Evolutionary conservation across 2,888 invertebrate genomes (phyloP).

Genomic region (Alentia gelatinosa): DNA sequence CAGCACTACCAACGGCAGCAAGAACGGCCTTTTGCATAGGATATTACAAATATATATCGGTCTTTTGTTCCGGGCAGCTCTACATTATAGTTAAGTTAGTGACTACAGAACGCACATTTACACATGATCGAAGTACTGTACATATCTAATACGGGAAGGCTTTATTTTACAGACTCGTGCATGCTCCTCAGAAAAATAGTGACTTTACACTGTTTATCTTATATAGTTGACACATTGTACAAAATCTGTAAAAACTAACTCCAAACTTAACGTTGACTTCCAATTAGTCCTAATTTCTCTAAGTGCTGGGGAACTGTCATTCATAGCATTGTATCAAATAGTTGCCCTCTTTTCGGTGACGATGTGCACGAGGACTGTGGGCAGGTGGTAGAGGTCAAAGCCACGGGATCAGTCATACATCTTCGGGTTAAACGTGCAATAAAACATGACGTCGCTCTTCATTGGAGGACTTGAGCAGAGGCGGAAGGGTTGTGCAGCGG

Average conservation of each 20-base stretch:
- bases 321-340: too few species aligned
- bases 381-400: background rate
- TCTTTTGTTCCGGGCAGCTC: background rate
- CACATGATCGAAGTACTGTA: constrained; percentile 4
- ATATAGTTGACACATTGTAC: constrained; percentile 32
- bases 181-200: constrained; percentile 2
- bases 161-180: background rate
- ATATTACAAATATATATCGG: constrained; percentile 25
- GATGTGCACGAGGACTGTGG: background rate
- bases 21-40: background rate
- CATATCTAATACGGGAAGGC: background rate
- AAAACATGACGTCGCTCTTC: background rate
- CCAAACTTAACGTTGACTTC: background rate
- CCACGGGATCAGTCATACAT: too few species aligned
- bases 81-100: background rate
- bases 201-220: background rate
- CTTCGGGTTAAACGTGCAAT: background rate
- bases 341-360: too few species aligned
- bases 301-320: too few species aligned
- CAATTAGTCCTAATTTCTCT: background rate
- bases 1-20: background rate
- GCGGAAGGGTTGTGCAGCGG: too few species aligned
- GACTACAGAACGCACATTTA: constrained; percentile 6
- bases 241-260: constrained; percentile 21
- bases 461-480: background rate